phyloP scores from a whole-genome alignment of 2,888 invertebrate genomes.

The Cheilosia grossa region DNA sequence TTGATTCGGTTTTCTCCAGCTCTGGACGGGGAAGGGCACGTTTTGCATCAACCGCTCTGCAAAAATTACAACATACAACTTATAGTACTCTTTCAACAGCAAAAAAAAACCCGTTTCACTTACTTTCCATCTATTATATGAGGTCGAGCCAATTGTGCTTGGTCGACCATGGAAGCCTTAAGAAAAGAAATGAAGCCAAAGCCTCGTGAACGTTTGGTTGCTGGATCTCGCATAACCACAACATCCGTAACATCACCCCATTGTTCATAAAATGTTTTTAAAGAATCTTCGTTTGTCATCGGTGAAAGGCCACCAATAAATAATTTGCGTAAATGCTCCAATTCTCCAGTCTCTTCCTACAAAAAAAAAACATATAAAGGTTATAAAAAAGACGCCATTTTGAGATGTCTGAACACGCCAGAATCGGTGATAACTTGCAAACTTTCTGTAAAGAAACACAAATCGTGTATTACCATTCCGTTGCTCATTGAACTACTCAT shows the following conservation, averaged over 20 bases:
- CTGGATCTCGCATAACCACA: constrained; percentile 80
- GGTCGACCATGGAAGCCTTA: constrained; percentile 78
- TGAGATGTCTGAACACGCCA: constrained; percentile 9
- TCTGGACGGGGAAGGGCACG: constrained; percentile 80
- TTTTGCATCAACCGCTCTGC: constrained; percentile 80
- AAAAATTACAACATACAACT: constrained; percentile 34
- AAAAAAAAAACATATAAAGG: constrained; percentile 9
- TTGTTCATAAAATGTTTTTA: constrained; percentile 79
- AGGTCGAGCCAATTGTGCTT: constrained; percentile 79
- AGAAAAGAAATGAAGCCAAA: constrained; percentile 81
- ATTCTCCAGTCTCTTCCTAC: constrained; percentile 67
- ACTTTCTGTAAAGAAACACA: not conserved
- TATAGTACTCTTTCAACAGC: not conserved
- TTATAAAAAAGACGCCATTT: constrained; percentile 58
- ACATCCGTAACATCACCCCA: constrained; percentile 80
- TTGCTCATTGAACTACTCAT: constrained; percentile 49
- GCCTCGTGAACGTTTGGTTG: constrained; percentile 80
- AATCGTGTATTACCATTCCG: constrained; percentile 49
- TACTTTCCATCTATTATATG: constrained; percentile 84
- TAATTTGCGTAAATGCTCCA: constrained; percentile 80
- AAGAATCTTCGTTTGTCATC: constrained; percentile 78
- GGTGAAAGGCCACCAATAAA: constrained; percentile 80
- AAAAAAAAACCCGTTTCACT: constrained; percentile 77
- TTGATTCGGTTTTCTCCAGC: constrained; percentile 76
- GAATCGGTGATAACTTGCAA: not conserved